Evolutionary conservation across 2,113 vertebrate genomes (phyloP).

Genomic region (Rafetus swinhoei): DNA sequence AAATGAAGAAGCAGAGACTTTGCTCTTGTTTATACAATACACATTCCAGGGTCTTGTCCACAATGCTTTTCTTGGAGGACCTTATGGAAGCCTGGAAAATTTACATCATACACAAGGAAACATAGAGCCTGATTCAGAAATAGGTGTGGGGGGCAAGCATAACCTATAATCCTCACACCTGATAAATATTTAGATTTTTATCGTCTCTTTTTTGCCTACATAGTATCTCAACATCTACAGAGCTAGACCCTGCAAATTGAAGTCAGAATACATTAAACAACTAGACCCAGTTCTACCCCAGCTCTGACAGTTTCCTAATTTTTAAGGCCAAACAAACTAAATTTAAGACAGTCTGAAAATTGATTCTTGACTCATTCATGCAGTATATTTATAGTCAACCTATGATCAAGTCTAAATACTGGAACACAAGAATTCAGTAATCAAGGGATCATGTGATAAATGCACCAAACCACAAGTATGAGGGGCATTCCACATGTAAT

Average conservation of each 20-base stretch:
- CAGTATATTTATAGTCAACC: no score
- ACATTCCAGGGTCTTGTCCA: background rate
- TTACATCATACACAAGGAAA: background rate
- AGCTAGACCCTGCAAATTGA: background rate
- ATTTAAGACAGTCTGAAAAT: no score
- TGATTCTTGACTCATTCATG: no score
- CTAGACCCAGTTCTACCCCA: background rate
- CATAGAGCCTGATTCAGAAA: background rate
- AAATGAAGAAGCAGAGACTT: background rate
- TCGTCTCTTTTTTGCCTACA: background rate
- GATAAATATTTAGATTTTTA: background rate
- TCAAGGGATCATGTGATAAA: no score
- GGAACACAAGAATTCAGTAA: no score
- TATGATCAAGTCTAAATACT: no score
- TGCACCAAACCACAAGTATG: no score
- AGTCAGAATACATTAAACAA: background rate
- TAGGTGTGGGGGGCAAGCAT: background rate
- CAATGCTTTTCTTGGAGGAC: background rate
- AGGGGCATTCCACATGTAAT: no score
- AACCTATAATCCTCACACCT: background rate
- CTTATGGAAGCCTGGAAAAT: background rate
- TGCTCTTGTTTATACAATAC: background rate
- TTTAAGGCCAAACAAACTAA: no score
- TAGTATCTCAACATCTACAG: background rate
- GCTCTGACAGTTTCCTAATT: no score